Percentiles rank a stretch among this genome's conserved stretches.
Conservation (phyloP, 2,888 invertebrate genomes). For the Papilio elwesi region DNA sequence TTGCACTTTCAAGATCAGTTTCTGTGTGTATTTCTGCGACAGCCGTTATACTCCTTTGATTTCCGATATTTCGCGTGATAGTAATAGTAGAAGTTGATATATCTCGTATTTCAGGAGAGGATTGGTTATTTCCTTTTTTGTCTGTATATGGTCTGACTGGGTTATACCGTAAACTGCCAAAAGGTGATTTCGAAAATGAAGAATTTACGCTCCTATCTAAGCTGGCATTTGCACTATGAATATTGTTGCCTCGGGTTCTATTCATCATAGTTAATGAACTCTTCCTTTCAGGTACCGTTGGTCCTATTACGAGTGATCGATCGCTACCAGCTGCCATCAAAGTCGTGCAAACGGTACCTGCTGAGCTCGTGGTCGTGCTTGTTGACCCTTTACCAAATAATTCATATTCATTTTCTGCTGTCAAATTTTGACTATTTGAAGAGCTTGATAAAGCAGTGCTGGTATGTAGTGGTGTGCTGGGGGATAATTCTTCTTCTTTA, state of each 20-base stretch:
- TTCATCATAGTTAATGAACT: conserved; percentile 88
- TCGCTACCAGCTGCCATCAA: conserved; percentile 88
- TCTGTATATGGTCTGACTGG: conserved; percentile 67
- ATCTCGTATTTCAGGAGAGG: conserved; percentile 70
- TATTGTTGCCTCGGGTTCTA: conserved; percentile 78
- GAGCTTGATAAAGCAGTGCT: conserved; percentile 88
- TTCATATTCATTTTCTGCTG: conserved; percentile 95
- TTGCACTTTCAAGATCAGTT: conserved; percentile 75
- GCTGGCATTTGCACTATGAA: conserved; percentile 81
- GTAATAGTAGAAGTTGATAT: conserved; percentile 67
- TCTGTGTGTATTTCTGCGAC: conserved; percentile 84
- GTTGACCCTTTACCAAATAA: conserved; percentile 96
- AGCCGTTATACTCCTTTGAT: conserved; percentile 82
- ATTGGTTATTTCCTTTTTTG: conserved; percentile 66
- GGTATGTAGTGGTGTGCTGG: conserved; percentile 89
- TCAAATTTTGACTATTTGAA: conserved; percentile 87
- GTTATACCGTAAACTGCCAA: conserved; percentile 71
- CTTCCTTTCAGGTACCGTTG: conserved; percentile 92
- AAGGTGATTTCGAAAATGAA: conserved; percentile 72
- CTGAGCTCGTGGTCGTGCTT: conserved; percentile 95
- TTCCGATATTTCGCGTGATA: conserved; percentile 73
- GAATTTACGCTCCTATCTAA: conserved; percentile 81
- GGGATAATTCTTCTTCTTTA: conserved; percentile 87
- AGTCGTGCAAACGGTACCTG: conserved; percentile 94
- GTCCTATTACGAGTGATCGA: conserved; percentile 86